Evolutionary conservation across 2,888 invertebrate genomes (phyloP).

Genomic region (Euclidia mi): DNA sequence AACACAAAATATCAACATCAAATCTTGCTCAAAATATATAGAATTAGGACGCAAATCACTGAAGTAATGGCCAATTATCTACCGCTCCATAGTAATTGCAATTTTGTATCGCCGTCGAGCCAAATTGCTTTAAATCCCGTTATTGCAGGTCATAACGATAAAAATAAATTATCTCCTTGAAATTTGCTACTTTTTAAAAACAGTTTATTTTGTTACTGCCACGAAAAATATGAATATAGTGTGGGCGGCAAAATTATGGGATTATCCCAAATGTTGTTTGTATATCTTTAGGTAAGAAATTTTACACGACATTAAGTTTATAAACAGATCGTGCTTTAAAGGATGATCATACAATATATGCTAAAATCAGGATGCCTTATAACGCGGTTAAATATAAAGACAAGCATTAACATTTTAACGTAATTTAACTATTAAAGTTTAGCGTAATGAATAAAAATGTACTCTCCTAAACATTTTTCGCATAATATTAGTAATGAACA

Average conservation of each 20-base stretch:
- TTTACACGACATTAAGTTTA: too few species aligned
- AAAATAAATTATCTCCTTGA: constrained; percentile 65
- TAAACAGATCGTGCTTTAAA: too few species aligned
- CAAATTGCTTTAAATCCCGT: constrained; percentile 65
- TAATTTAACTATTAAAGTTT: too few species aligned
- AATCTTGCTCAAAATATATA: constrained; percentile 31
- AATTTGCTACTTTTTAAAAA: constrained; percentile 48
- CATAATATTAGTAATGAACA: too few species aligned
- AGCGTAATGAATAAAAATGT: too few species aligned
- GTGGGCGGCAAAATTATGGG: background rate
- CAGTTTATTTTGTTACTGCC: constrained; percentile 10
- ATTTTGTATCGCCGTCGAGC: constrained; percentile 59
- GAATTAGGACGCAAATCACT: constrained; percentile 50
- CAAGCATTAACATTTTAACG: too few species aligned
- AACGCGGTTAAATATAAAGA: too few species aligned
- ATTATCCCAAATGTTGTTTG: too few species aligned
- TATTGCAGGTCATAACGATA: constrained; percentile 68
- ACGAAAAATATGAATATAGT: constrained; percentile 8
- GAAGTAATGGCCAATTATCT: constrained; percentile 61
- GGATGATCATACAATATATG: too few species aligned
- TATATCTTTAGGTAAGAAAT: too few species aligned
- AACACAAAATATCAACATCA: constrained; percentile 26
- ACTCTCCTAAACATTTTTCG: too few species aligned
- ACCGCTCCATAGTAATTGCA: constrained; percentile 60
- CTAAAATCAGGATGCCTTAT: too few species aligned